Percentiles rank a stretch among this genome's conserved stretches.
phyloP scores from a whole-genome alignment of 2,888 invertebrate species.

The Trissonchulus sp. region DNA sequence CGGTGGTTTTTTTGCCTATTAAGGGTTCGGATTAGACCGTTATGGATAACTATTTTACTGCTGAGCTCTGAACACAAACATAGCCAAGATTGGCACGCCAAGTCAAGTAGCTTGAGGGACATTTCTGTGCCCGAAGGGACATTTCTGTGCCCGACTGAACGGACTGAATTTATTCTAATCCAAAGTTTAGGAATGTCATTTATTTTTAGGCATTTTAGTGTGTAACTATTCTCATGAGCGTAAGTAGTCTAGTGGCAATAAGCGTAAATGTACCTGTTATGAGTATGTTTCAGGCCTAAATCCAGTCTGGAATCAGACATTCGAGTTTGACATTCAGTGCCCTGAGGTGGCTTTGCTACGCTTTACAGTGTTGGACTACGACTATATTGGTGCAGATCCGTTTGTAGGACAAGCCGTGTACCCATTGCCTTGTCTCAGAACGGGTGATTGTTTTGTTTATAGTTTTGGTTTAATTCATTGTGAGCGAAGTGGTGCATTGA shows the following conservation, averaged over 20 bases:
- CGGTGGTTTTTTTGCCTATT: background rate
- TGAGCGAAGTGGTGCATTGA: too few species aligned
- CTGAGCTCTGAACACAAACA: slow-evolving; percentile 61
- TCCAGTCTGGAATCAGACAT: slow-evolving; percentile 81
- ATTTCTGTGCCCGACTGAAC: too few species aligned
- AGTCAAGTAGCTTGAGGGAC: too few species aligned
- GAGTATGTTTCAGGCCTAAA: slow-evolving; percentile 64
- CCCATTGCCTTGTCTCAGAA: slow-evolving; percentile 14
- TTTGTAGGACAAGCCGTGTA: background rate
- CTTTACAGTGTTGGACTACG: slow-evolving; percentile 86
- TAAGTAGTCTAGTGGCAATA: slow-evolving; percentile 53
- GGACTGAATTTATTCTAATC: too few species aligned
- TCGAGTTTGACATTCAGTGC: slow-evolving; percentile 72
- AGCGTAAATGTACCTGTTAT: slow-evolving; percentile 7
- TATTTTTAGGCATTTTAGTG: too few species aligned
- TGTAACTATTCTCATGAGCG: too few species aligned
- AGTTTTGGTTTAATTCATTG: too few species aligned
- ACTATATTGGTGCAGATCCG: slow-evolving; percentile 70
- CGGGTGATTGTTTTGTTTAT: slow-evolving; percentile 22
- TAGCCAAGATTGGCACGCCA: slow-evolving; percentile 78
- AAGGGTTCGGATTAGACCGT: slow-evolving; percentile 48
- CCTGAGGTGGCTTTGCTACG: slow-evolving; percentile 73
- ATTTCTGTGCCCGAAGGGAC: too few species aligned
- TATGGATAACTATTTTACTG: slow-evolving; percentile 45
- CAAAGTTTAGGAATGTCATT: too few species aligned